Conservation (phyloP, 2,113 vertebrate species). For the Boleophthalmus pectinirostris region DNA sequence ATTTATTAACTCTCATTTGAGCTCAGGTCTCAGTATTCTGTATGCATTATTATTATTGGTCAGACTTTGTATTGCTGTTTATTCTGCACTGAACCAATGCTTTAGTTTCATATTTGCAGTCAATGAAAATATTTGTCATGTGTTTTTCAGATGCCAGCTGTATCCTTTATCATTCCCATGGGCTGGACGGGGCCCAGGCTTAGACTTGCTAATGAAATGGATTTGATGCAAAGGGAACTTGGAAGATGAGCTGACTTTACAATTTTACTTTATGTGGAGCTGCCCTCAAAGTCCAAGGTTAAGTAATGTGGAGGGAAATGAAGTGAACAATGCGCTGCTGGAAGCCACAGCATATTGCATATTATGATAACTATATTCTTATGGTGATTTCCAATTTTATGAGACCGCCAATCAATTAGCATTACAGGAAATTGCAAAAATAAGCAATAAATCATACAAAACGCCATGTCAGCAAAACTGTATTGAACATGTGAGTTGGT, state of each 20-base stretch:
- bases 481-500: neutral
- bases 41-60: neutral
- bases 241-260: conserved; percentile 57
- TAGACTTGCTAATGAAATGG: conserved; percentile 57
- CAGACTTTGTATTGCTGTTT: neutral
- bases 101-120: neutral
- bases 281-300: conserved; percentile 44
- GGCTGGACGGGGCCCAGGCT: conserved; percentile 29
- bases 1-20: neutral
- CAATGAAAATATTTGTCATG: conserved; percentile 6
- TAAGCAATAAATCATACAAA: conserved; percentile 5
- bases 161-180: conserved; percentile 38
- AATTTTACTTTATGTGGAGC: conserved; percentile 35
- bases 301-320: conserved; percentile 32
- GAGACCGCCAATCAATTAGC: conserved; percentile 2
- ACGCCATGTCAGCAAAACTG: neutral
- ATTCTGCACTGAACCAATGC: neutral
- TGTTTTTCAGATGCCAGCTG: conserved; percentile 23
- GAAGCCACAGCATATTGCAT: conserved; percentile 6
- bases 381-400: neutral
- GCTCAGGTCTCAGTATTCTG: neutral
- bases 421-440: conserved; percentile 2
- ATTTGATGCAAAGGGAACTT: conserved; percentile 48
- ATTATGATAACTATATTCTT: conserved; percentile 9
- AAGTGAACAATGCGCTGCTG: conserved; percentile 19